Evolutionary conservation across 1,140 invertebrate species (phyloP).

Genomic region (Triops cancriformis): DNA sequence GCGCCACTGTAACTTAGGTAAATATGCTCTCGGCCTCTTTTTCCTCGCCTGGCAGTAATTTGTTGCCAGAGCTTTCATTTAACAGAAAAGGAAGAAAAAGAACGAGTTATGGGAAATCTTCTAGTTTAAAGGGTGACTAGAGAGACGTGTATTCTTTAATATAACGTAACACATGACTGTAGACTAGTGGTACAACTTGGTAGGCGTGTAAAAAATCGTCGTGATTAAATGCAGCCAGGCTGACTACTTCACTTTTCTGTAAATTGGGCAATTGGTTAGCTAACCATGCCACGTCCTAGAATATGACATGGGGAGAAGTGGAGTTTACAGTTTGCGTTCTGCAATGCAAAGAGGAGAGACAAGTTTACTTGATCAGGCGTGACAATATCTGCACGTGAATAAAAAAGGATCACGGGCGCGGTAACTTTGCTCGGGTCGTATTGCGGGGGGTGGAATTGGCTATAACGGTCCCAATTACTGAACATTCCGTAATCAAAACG

Average conservation of each 20-base stretch:
- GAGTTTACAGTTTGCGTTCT: neutral
- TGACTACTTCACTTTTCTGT: neutral
- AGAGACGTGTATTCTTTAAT: neutral
- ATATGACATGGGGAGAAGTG: neutral
- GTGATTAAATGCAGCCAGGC: neutral
- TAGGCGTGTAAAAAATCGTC: neutral
- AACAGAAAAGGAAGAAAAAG: neutral
- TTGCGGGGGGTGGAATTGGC: slow-evolving; percentile 50
- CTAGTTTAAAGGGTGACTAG: neutral
- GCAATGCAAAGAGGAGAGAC: neutral
- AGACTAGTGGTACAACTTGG: neutral
- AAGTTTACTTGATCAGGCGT: neutral
- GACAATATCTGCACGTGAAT: neutral
- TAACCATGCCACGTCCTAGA: neutral
- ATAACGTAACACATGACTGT: neutral
- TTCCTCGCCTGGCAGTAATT: neutral
- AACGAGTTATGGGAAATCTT: neutral
- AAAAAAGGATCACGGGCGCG: slow-evolving; percentile 54
- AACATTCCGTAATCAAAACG: slow-evolving; percentile 56
- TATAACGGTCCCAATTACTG: slow-evolving; percentile 49
- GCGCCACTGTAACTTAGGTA: neutral
- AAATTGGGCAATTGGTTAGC: neutral
- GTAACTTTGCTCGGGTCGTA: slow-evolving; percentile 54
- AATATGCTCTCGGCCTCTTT: neutral
- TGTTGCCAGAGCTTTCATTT: neutral